phyloP scores from a whole-genome alignment of 2,888 invertebrate genomes.

The Morpho deidamia region DNA sequence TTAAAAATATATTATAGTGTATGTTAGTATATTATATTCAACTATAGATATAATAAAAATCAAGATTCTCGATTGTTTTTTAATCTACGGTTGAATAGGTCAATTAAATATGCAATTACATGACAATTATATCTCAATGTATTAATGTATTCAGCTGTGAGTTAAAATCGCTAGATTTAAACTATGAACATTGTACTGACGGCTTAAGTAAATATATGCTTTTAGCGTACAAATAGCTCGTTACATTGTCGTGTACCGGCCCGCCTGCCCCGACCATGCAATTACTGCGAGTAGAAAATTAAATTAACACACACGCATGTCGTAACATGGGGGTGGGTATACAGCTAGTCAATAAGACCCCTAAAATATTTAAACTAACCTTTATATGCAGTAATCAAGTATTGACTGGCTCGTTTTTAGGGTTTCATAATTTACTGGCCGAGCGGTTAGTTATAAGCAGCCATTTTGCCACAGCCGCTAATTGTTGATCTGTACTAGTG shows the following conservation, averaged over 20 bases:
- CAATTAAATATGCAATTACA: too few species aligned
- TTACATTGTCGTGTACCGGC: conserved; percentile 54
- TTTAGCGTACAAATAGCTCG: conserved; percentile 50
- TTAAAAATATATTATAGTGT: too few species aligned
- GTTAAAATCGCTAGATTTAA: too few species aligned
- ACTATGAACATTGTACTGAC: neutral
- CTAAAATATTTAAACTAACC: conserved; percentile 23
- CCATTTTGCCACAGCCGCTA: conserved; percentile 72
- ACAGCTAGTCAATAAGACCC: conserved; percentile 42
- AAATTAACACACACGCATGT: conserved; percentile 74
- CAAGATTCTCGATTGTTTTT: too few species aligned
- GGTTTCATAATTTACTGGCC: conserved; percentile 31
- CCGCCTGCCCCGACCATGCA: conserved; percentile 50
- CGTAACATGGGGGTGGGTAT: conserved; percentile 52
- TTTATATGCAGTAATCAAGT: conserved; percentile 20
- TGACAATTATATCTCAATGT: too few species aligned
- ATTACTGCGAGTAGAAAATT: conserved; percentile 74
- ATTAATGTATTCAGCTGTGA: too few species aligned
- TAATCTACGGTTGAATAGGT: too few species aligned
- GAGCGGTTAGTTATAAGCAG: conserved; percentile 41
- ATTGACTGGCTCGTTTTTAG: conserved; percentile 20
- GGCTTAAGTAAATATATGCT: conserved; percentile 40
- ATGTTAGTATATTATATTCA: too few species aligned
- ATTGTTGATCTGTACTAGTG: conserved; percentile 45
- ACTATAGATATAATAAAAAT: too few species aligned